Evolutionary conservation across 2,113 vertebrate genomes (phyloP).

Genomic region (Corythaixoides concolor): DNA sequence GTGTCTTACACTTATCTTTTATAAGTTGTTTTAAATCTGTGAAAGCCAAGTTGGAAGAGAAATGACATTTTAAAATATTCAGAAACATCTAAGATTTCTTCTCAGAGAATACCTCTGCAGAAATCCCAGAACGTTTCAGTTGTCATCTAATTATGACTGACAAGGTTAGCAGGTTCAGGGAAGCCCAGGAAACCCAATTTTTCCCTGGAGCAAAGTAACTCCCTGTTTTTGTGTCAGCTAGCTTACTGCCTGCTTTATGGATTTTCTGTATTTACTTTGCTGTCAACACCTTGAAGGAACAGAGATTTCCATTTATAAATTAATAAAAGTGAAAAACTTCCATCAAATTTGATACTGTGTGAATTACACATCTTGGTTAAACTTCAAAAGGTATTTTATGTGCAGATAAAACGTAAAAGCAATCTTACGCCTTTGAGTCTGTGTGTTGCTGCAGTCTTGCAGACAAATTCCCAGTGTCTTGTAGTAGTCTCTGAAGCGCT

Average conservation of each 20-base stretch:
- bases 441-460: not conserved
- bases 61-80: not conserved
- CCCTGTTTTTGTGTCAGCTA: not conserved
- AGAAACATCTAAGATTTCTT: not conserved
- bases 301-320: not conserved
- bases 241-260: not conserved
- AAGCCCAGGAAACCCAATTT: not conserved
- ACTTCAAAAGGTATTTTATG: not conserved
- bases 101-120: not conserved
- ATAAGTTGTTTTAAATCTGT: not conserved
- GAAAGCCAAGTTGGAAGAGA: not conserved
- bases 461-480: not conserved
- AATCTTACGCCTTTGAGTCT: not conserved
- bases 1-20: not conserved
- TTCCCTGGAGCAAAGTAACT: not conserved
- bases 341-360: not conserved
- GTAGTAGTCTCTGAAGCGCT: not conserved
- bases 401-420: not conserved
- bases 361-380: not conserved
- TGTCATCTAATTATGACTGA: not conserved
- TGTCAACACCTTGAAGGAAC: not conserved
- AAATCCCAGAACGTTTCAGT: not conserved
- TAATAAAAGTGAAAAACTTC: not conserved
- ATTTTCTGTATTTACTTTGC: not conserved
- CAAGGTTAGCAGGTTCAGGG: constrained; percentile 2